Evolutionary conservation across 2,888 invertebrate species (phyloP).

Genomic region (Pollenia labialis): DNA sequence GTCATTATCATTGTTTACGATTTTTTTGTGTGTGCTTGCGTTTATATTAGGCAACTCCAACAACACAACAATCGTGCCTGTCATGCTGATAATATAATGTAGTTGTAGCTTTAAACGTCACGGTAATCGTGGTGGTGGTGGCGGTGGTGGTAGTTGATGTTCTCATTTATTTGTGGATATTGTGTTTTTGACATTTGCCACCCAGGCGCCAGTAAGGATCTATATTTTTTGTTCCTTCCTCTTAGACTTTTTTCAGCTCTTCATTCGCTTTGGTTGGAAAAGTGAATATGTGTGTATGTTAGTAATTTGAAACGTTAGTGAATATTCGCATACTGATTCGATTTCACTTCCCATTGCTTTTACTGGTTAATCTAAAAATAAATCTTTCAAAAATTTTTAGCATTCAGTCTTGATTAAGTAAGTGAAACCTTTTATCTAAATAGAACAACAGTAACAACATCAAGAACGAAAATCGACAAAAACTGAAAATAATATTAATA

Average conservation of each 20-base stretch:
- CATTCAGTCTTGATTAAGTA: conserved; percentile 54
- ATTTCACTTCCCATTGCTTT: conserved; percentile 55
- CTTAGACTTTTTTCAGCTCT: conserved; percentile 11
- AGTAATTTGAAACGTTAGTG: background rate
- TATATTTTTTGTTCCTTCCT: conserved; percentile 38
- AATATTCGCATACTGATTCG: conserved; percentile 25
- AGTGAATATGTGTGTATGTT: background rate
- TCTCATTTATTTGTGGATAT: conserved; percentile 63
- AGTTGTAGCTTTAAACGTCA: conserved; percentile 26
- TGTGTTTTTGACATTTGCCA: conserved; percentile 74
- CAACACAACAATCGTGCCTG: conserved; percentile 23
- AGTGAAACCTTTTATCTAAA: conserved; percentile 48
- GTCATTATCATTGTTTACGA: conserved; percentile 68
- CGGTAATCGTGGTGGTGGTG: conserved; percentile 10
- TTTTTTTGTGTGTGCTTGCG: background rate
- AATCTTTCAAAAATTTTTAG: conserved; percentile 64
- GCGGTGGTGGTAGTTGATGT: conserved; percentile 50
- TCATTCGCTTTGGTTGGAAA: background rate
- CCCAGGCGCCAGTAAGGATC: conserved; percentile 71
- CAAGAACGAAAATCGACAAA: conserved; percentile 4
- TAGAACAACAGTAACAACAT: background rate
- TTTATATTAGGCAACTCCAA: conserved; percentile 7
- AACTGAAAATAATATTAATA: conserved; percentile 45
- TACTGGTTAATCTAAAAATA: conserved; percentile 62
- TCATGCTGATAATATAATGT: conserved; percentile 30